phyloP scores from a whole-genome alignment of 2,888 invertebrate species.

The Parasteatoda lunata region DNA sequence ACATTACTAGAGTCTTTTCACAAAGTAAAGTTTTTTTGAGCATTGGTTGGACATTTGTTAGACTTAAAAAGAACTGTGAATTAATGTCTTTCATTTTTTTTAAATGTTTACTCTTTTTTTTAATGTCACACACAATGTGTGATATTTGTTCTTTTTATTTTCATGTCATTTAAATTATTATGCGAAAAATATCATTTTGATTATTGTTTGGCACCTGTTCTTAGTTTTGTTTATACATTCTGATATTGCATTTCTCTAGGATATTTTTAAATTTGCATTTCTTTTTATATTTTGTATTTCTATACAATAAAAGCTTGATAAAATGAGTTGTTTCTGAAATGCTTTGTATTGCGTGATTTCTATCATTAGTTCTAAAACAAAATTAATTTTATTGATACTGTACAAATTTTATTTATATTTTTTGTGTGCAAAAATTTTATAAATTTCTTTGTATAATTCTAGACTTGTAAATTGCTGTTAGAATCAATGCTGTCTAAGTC shows the following conservation, averaged over 20 bases:
- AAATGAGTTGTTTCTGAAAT: background rate
- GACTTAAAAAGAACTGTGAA: background rate
- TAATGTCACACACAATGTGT: background rate
- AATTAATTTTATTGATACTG: too few species aligned
- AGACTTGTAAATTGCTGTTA: too few species aligned
- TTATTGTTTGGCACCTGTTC: conserved; percentile 2
- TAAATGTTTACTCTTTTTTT: background rate
- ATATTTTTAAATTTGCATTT: background rate
- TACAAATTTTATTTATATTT: too few species aligned
- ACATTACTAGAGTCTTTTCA: background rate
- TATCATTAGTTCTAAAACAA: too few species aligned
- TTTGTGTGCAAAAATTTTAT: too few species aligned
- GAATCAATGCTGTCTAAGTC: too few species aligned
- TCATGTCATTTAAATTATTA: background rate
- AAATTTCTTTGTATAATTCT: too few species aligned
- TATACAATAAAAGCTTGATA: conserved; percentile 1
- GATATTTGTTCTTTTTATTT: background rate
- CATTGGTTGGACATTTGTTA: background rate
- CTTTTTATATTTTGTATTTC: background rate
- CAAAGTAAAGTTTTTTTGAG: background rate
- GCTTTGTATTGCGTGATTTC: too few species aligned
- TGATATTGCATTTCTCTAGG: background rate
- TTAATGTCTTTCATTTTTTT: conserved; percentile 29
- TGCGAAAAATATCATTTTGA: background rate
- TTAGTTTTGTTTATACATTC: conserved; percentile 5